Conservation (phyloP, 2,888 invertebrate species). For the Amblyjoppa proteus region DNA sequence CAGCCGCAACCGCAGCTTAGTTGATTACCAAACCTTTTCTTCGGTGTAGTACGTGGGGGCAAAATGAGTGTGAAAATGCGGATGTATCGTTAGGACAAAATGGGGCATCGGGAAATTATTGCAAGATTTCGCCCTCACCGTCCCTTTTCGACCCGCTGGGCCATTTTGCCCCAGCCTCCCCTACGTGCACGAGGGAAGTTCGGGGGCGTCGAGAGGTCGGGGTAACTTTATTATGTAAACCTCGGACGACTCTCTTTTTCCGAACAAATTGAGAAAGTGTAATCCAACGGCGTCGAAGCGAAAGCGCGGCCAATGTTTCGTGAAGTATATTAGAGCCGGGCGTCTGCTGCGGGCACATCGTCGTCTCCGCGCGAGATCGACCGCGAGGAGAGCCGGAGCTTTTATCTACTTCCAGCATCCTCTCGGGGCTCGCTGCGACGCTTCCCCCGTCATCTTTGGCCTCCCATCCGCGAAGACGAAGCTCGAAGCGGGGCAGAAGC, state of each 20-base stretch:
- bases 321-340: neutral
- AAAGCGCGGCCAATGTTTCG: slow-evolving; percentile 13
- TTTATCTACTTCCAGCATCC: slow-evolving; percentile 25
- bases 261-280: slow-evolving; percentile 38
- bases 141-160: too few species aligned
- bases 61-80: too few species aligned
- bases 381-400: slow-evolving; percentile 23
- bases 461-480: slow-evolving; percentile 3
- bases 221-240: slow-evolving; percentile 38
- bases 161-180: too few species aligned
- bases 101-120: too few species aligned
- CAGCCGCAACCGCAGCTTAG: too few species aligned
- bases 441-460: neutral
- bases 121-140: too few species aligned
- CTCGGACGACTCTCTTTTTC: slow-evolving; percentile 7
- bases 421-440: neutral
- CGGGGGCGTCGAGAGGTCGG: neutral
- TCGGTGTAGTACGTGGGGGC: too few species aligned
- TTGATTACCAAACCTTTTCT: too few species aligned
- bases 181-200: slow-evolving; percentile 23
- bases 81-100: too few species aligned
- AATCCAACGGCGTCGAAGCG: slow-evolving; percentile 15
- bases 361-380: slow-evolving; percentile 13
- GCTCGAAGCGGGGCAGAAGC: neutral
- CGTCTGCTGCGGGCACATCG: neutral